Evolutionary conservation across 2,888 invertebrate genomes (phyloP).

Genomic region (Syrphus vitripennis): DNA sequence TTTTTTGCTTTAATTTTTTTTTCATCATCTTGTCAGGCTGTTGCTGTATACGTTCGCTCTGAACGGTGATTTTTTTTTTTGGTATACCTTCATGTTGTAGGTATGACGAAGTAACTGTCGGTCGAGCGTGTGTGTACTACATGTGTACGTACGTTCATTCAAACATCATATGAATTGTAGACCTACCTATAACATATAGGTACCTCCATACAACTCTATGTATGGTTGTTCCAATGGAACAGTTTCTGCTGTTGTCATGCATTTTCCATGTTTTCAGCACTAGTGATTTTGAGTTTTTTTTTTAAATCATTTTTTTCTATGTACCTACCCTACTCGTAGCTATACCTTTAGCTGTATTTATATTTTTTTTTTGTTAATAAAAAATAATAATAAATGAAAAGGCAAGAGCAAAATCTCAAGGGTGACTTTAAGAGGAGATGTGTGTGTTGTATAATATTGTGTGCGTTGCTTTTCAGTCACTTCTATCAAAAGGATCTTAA

Average conservation of each 20-base stretch:
- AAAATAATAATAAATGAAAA: neutral
- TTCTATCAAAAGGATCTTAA: conserved; percentile 26
- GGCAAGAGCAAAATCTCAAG: conserved; percentile 14
- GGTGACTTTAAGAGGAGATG: conserved; percentile 45
- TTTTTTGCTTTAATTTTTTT: conserved; percentile 17
- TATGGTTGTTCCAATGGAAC: conserved; percentile 32
- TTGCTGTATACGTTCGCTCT: conserved; percentile 19
- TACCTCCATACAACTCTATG: neutral
- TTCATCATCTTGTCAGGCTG: conserved; percentile 44
- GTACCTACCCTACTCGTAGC: no score
- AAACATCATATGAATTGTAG: neutral
- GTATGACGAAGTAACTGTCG: conserved; percentile 35
- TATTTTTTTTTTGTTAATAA: neutral
- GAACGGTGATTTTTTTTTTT: conserved; percentile 38
- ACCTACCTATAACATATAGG: neutral
- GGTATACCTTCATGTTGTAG: no score
- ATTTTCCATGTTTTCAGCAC: conserved; percentile 70
- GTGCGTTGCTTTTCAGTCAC: conserved; percentile 24
- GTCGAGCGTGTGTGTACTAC: conserved; percentile 1
- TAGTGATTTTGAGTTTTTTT: conserved; percentile 59
- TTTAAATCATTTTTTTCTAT: neutral
- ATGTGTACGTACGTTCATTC: neutral
- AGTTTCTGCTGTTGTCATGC: conserved; percentile 68
- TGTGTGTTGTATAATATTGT: neutral
- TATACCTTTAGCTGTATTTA: neutral